These are phyloP conservation scores for Anguilla pacifica DNA, from an alignment of 2,797 vertebrate genomes.

Conservation along the genomic window DNA sequence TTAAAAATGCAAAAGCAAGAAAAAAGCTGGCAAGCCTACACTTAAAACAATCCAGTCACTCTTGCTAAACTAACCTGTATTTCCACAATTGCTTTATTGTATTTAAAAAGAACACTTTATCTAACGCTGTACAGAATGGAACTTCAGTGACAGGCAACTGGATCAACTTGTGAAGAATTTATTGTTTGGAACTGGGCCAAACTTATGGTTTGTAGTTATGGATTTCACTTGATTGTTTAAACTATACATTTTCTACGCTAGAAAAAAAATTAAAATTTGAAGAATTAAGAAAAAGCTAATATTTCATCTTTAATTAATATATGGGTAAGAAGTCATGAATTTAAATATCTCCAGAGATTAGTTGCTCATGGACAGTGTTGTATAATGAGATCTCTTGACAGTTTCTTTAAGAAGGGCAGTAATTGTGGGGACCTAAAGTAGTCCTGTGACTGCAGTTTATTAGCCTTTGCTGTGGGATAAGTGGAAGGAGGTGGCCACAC, in stretches of 20 bases:
- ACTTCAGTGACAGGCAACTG: neutral
- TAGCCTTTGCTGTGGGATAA: conserved; percentile 10
- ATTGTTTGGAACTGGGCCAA: neutral
- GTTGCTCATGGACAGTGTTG: conserved; percentile 44
- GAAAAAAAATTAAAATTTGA: neutral
- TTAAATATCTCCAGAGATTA: conserved; percentile 47
- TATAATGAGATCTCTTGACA: conserved; percentile 64
- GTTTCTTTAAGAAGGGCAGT: conserved; percentile 59
- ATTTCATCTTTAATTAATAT: neutral
- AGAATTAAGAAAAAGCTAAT: neutral
- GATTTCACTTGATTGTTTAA: neutral
- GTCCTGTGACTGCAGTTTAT: conserved; percentile 55
- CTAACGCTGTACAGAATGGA: neutral
- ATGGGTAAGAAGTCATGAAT: neutral
- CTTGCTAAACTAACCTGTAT: neutral
- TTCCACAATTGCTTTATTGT: neutral
- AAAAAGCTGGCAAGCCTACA: neutral
- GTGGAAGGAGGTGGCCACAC: conserved; percentile 35
- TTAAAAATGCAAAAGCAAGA: neutral
- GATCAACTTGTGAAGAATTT: neutral
- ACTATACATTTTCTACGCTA: neutral
- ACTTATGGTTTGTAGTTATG: neutral
- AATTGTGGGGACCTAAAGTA: conserved; percentile 59
- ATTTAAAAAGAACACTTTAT: neutral
- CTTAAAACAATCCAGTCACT: neutral